phyloP scores from a whole-genome alignment of 2,888 invertebrate genomes.

The Gortyna flavago region DNA sequence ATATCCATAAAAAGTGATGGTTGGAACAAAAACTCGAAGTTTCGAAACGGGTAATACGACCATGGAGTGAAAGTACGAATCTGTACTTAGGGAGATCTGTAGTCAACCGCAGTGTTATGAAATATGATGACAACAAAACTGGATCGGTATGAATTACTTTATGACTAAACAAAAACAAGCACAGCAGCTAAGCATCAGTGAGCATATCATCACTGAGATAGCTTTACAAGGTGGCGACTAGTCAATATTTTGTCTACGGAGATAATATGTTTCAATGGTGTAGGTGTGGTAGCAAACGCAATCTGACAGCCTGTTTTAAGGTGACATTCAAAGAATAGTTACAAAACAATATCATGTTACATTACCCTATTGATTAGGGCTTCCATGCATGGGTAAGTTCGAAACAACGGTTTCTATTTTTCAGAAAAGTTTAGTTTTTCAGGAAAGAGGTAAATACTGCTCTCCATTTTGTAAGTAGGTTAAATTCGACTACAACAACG shows the following conservation, averaged over 20 bases:
- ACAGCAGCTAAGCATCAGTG: conserved; percentile 69
- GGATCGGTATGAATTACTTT: conserved; percentile 66
- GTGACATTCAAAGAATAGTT: conserved; percentile 26
- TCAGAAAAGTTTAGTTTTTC: too few species aligned
- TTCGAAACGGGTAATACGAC: conserved; percentile 58
- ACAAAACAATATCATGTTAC: conserved; percentile 50
- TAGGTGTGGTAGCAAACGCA: conserved; percentile 54
- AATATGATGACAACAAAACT: conserved; percentile 71
- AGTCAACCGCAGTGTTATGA: conserved; percentile 71
- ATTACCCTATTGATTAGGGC: conserved; percentile 32
- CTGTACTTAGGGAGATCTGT: conserved; percentile 65
- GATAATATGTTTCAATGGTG: conserved; percentile 68
- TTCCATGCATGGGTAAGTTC: conserved; percentile 9
- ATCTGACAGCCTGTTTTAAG: conserved; percentile 46
- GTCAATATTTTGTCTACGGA: conserved; percentile 71
- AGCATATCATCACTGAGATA: conserved; percentile 70
- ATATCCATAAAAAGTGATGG: conserved; percentile 38
- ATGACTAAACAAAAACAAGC: conserved; percentile 63
- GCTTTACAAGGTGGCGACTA: conserved; percentile 71
- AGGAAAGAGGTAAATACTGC: neutral
- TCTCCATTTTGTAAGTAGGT: neutral
- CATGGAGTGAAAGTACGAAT: conserved; percentile 68
- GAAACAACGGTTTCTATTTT: neutral
- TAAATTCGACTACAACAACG: neutral
- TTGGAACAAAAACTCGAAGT: conserved; percentile 43